Evolutionary conservation across 2,113 vertebrate species (phyloP).

Genomic region (Fulmarus glacialis): DNA sequence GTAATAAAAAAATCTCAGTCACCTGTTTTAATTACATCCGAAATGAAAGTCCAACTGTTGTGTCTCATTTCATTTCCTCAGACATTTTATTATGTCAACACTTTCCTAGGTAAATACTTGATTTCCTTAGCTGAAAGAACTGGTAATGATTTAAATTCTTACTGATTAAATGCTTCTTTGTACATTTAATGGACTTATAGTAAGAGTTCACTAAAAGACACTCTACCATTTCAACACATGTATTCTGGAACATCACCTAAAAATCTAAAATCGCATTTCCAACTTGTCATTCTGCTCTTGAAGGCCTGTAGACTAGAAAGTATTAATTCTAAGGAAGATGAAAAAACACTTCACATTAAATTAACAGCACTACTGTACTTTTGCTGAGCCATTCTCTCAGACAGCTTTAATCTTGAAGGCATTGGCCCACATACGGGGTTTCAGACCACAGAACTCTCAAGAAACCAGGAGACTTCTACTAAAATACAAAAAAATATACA

Average conservation of each 20-base stretch:
- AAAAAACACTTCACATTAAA: background rate
- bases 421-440: rapidly evolving
- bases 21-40: background rate
- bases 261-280: background rate
- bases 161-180: background rate
- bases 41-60: background rate
- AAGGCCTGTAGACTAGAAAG: background rate
- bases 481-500: background rate
- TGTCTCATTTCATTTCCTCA: background rate
- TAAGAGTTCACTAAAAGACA: background rate
- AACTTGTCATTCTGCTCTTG: background rate
- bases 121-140: background rate
- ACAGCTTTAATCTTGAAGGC: background rate
- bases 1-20: background rate
- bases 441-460: background rate
- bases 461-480: background rate
- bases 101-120: background rate
- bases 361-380: background rate
- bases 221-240: background rate
- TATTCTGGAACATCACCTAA: background rate
- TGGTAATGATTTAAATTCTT: background rate
- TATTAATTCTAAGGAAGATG: background rate
- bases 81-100: background rate
- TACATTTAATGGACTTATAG: background rate
- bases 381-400: background rate